Conservation (phyloP, 2,888 invertebrate species). For the Gerris lacustris region DNA sequence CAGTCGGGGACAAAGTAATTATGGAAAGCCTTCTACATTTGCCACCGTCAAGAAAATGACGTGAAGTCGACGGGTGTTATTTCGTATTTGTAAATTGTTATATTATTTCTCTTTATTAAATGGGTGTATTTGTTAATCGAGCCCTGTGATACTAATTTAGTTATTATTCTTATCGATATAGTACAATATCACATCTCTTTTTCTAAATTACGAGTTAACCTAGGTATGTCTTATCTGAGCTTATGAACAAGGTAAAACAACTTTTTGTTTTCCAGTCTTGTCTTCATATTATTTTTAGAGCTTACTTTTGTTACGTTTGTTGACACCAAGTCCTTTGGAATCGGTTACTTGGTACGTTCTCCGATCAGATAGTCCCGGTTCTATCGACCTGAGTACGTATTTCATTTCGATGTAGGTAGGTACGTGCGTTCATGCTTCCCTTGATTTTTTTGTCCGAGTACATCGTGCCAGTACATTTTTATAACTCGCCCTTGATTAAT, state of each 20-base stretch:
- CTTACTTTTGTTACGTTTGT: background rate
- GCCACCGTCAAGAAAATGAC: conserved; percentile 7
- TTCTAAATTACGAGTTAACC: background rate
- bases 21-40: background rate
- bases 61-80: conserved; percentile 7
- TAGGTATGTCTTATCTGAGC: conserved; percentile 6
- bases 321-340: too few relatives aligned
- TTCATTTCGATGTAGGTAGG: too few relatives aligned
- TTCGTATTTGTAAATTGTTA: conserved; percentile 9
- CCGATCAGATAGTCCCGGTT: too few relatives aligned
- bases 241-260: conserved; percentile 9
- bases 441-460: too few relatives aligned
- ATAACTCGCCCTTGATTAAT: too few relatives aligned
- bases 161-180: background rate
- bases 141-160: conserved; percentile 10
- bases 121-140: conserved; percentile 4
- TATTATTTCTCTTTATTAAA: conserved; percentile 5
- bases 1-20: background rate
- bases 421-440: background rate
- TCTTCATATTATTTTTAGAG: background rate
- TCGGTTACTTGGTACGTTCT: too few relatives aligned
- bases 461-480: too few relatives aligned
- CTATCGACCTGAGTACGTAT: too few relatives aligned
- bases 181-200: background rate
- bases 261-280: background rate